phyloP scores from a whole-genome alignment of 2,888 invertebrate genomes.

The Diaprepes abbreviatus region DNA sequence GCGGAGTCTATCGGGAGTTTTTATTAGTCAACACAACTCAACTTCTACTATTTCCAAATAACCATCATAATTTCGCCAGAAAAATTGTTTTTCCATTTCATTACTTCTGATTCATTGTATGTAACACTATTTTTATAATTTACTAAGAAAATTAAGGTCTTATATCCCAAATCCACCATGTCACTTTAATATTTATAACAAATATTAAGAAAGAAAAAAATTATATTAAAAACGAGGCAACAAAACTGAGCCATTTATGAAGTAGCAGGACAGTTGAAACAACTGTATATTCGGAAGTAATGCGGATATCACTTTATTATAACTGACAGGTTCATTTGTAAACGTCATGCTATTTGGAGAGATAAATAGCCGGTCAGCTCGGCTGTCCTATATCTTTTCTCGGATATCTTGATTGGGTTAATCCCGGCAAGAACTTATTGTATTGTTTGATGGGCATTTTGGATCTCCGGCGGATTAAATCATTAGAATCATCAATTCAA shows the following conservation, averaged over 20 bases:
- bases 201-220: background rate
- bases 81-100: too few species aligned
- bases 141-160: too few species aligned
- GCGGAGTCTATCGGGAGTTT: too few species aligned
- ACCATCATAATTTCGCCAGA: too few species aligned
- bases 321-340: constrained; percentile 19
- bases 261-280: background rate
- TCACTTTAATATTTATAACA: constrained; percentile 9
- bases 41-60: too few species aligned
- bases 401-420: constrained; percentile 6
- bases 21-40: too few species aligned
- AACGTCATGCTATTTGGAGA: constrained; percentile 8
- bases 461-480: background rate
- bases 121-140: too few species aligned
- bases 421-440: constrained; percentile 1
- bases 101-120: too few species aligned
- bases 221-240: too few species aligned
- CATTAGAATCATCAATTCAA: background rate
- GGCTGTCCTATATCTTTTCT: constrained; percentile 3
- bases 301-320: constrained; percentile 14
- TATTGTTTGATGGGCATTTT: background rate
- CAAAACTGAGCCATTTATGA: constrained; percentile 2
- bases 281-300: constrained; percentile 6
- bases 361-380: constrained; percentile 6
- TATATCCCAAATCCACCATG: too few species aligned